phyloP scores from a whole-genome alignment of 2,113 vertebrate species.

The Balaeniceps rex region DNA sequence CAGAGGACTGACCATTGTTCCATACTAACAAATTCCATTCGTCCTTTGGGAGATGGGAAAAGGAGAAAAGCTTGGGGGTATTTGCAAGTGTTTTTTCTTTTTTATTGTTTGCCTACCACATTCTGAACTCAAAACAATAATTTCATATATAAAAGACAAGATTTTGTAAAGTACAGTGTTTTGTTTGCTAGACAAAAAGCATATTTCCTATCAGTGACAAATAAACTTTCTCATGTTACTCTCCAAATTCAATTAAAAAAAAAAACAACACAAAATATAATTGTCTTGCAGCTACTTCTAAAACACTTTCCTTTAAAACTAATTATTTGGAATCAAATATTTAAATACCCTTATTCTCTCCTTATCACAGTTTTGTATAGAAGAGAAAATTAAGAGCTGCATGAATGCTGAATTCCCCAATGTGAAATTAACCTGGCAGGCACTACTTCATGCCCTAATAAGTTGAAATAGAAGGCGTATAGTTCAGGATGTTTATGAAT shows the following conservation, averaged over 20 bases:
- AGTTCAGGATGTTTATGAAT: constrained; percentile 54
- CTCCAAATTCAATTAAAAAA: neutral
- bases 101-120: constrained; percentile 13
- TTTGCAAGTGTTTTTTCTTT: neutral
- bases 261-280: neutral
- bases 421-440: constrained; percentile 46
- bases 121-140: constrained; percentile 7
- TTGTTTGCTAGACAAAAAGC: neutral
- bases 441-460: constrained; percentile 58
- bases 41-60: neutral
- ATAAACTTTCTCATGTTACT: neutral
- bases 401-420: neutral
- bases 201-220: neutral
- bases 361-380: constrained; percentile 6
- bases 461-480: constrained; percentile 32
- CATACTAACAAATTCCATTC: neutral
- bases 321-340: constrained; percentile 9
- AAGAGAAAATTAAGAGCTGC: constrained; percentile 29
- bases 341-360: neutral
- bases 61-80: neutral
- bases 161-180: neutral
- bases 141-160: neutral
- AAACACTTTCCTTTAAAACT: neutral
- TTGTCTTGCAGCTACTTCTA: neutral
- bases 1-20: neutral